These are phyloP conservation scores for Drosophila paulistorum DNA, from an alignment of 1,140 invertebrate genomes.

Conservation along the genomic window DNA sequence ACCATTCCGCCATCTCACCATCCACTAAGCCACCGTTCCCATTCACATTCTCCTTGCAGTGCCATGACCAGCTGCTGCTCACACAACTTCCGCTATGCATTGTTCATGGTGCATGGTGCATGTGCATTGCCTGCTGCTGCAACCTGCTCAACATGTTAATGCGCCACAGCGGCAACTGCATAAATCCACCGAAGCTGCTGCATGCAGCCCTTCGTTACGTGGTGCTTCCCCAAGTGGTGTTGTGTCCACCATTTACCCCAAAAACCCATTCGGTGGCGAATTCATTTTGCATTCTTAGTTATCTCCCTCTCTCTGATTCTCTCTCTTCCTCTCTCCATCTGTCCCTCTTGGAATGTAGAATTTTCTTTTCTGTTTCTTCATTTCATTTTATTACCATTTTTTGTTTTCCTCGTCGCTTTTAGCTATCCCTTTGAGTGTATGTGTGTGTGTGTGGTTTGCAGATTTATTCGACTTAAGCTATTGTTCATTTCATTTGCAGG, in stretches of 20 bases:
- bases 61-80: background rate
- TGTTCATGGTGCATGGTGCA: constrained; percentile 28
- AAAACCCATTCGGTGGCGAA: constrained; percentile 14
- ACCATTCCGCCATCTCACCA: background rate
- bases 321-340: background rate
- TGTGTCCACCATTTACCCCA: background rate
- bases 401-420: constrained; percentile 19
- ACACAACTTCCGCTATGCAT: constrained; percentile 39
- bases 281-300: constrained; percentile 69
- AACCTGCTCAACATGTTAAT: constrained; percentile 78
- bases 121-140: constrained; percentile 8
- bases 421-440: background rate
- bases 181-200: constrained; percentile 45
- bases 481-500: constrained; percentile 24
- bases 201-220: background rate
- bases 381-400: constrained; percentile 69
- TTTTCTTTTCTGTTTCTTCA: constrained; percentile 40
- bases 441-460: constrained; percentile 29
- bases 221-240: constrained; percentile 22
- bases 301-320: background rate
- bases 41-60: background rate
- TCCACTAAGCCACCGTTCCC: background rate
- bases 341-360: background rate
- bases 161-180: constrained; percentile 57
- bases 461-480: constrained; percentile 56